phyloP scores from a whole-genome alignment of 1,140 invertebrate genomes.

The Sweltsa coloradensis region DNA sequence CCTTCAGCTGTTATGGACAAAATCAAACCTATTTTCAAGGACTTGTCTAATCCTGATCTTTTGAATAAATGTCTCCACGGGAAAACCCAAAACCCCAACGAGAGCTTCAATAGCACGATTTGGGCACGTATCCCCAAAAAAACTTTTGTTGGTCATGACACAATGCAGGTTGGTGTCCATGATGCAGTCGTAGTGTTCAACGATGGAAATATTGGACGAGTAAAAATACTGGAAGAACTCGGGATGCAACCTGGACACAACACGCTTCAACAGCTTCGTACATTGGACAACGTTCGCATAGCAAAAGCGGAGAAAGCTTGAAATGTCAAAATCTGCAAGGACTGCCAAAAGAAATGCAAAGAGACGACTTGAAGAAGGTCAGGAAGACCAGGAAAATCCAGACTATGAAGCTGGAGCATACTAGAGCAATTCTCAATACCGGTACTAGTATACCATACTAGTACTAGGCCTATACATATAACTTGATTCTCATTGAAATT shows the following conservation, averaged over 20 bases:
- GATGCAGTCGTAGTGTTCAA: constrained; percentile 13
- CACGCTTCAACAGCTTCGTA: no score
- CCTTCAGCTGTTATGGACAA: constrained; percentile 11
- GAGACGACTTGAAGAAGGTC: no score
- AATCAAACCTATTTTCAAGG: constrained; percentile 14
- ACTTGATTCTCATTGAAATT: no score
- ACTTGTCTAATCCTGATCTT: constrained; percentile 9
- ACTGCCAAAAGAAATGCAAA: no score
- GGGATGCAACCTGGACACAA: constrained; percentile 5
- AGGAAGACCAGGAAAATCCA: no score
- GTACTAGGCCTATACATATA: no score
- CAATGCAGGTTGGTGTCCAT: constrained; percentile 12
- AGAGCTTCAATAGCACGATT: constrained; percentile 13
- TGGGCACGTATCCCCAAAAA: constrained; percentile 15
- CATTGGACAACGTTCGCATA: no score
- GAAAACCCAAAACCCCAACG: constrained; percentile 15
- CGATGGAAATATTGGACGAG: constrained; percentile 12
- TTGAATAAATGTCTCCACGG: constrained; percentile 16
- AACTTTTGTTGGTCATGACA: constrained; percentile 11
- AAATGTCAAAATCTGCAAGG: no score
- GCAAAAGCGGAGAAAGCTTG: no score
- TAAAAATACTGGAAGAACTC: constrained; percentile 11
- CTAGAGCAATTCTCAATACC: no score
- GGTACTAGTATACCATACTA: no score
- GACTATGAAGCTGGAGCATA: no score